Base-by-base conservation (phyloP, 1,140 invertebrate genomes). In the Agraylea sexmaculata region DNA sequence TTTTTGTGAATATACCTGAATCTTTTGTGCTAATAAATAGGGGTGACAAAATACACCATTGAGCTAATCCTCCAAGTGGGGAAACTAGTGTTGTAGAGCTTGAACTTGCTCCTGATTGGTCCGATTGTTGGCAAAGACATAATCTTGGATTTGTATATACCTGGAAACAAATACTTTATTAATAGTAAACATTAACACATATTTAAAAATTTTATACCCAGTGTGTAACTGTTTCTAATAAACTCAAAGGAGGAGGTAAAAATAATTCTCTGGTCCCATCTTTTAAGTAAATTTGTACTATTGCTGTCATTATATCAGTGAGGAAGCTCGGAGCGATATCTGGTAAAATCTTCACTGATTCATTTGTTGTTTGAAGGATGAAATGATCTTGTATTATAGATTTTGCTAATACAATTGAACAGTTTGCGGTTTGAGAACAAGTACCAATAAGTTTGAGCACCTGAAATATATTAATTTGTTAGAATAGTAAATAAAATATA, bases 361-460 rank as follows among this genome's bases (percentile, higher is more conserved):
- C 69, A 16, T 76, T 73, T 42, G 71, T 72, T 5, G 78, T 76
- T 23, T 79, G 71, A 35, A 83, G 66, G 25, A 77, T 70, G 50
- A 87, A 82, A 53, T 85, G 85, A 56, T 88, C 83, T 41, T 77
- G 71, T n/a, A 87, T 74, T 22, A 88, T 60, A 44, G 76, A 77
- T 45, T 77, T 73, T 1, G 80, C 82, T 4, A 87, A 62, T 54
- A 76, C 75, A 4, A 83, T 63, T n/a, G 80, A 82, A 37, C 81
- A 83, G 7, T 82, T 78, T 40, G 83, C 68, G 54, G 87, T 83
- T 58, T 87, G 83, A 59, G 87, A 74, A 78, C 83, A 84, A n/a
- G 83, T 80, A 42, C 83, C 83, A 15, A 83, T 75, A 1, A 81
- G 80, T 36, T 76, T 71, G 11, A 88, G 56, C 2, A 87, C 59